These are phyloP conservation scores for Druceiella hillmani DNA, from an alignment of 2,888 invertebrate genomes.

Conservation along the genomic window DNA sequence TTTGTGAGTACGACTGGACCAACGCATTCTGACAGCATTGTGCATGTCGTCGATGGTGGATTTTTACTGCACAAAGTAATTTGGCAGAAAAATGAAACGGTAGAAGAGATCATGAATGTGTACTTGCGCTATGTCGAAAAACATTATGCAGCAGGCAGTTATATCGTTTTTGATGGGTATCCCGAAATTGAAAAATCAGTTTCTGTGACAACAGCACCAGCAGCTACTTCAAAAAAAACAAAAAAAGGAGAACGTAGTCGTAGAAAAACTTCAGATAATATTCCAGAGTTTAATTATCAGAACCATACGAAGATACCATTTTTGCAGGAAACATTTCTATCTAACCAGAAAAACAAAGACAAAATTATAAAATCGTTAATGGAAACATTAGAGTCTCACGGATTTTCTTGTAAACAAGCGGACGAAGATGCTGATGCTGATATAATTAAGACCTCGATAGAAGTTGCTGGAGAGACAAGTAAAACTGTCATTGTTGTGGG, in stretches of 20 bases:
- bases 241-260: slow-evolving; percentile 17
- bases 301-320: slow-evolving; percentile 18
- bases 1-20: slow-evolving; percentile 15
- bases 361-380: slow-evolving; percentile 24
- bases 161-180: slow-evolving; percentile 24
- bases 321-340: slow-evolving; percentile 25
- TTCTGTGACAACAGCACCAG: slow-evolving; percentile 16
- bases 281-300: slow-evolving; percentile 24
- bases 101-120: slow-evolving; percentile 21
- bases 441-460: slow-evolving; percentile 23
- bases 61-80: slow-evolving; percentile 23
- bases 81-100: slow-evolving; percentile 24
- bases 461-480: slow-evolving; percentile 21
- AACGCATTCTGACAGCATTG: slow-evolving; percentile 13
- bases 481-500: slow-evolving; percentile 25
- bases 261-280: slow-evolving; percentile 18
- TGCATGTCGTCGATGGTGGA: slow-evolving; percentile 25
- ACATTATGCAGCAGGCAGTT: slow-evolving; percentile 21
- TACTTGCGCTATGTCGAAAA: slow-evolving; percentile 20
- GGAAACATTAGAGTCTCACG: no score
- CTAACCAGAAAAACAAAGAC: slow-evolving; percentile 25
- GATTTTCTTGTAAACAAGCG: slow-evolving; percentile 24
- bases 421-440: slow-evolving; percentile 25
- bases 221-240: slow-evolving; percentile 18
- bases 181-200: slow-evolving; percentile 18